Conservation (phyloP, 2,888 invertebrate species). For the Agriopis marginaria region DNA sequence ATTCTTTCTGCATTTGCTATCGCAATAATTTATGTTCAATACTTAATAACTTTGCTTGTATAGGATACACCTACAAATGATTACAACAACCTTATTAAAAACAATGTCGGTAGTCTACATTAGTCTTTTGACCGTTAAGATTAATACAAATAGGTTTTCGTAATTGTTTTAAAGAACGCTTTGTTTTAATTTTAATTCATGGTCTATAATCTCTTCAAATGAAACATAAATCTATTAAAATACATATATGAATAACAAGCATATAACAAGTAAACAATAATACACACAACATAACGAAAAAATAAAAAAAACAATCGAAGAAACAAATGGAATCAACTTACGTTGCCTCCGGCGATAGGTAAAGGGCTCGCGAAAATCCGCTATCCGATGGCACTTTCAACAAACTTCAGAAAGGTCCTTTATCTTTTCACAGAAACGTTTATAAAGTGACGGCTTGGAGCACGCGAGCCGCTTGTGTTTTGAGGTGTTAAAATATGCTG, state of each 20-base stretch:
- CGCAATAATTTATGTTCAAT: background rate
- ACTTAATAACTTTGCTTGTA: background rate
- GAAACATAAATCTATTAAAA: background rate
- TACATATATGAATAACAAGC: background rate
- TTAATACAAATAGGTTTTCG: background rate
- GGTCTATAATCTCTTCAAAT: background rate
- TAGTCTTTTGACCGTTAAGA: background rate
- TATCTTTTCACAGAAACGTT: conserved; percentile 45
- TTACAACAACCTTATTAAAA: background rate
- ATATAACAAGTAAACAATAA: conserved; percentile 1
- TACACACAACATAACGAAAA: conserved; percentile 9
- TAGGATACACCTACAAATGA: background rate
- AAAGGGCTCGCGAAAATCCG: conserved; percentile 60
- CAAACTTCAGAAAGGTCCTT: conserved; percentile 58
- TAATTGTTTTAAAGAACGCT: too few relatives aligned
- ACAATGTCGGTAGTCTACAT: background rate
- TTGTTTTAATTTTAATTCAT: background rate
- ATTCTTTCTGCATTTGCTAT: background rate
- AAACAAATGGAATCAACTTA: conserved; percentile 57
- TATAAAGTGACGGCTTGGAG: conserved; percentile 44
- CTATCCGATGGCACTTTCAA: conserved; percentile 62
- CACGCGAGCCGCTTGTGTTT: conserved; percentile 44
- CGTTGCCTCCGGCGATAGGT: conserved; percentile 65
- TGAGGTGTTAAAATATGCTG: conserved; percentile 45
- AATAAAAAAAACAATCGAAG: conserved; percentile 30